Evolutionary conservation across 2,797 vertebrate species (phyloP).

Genomic region (Schizothorax lantsangensis): DNA sequence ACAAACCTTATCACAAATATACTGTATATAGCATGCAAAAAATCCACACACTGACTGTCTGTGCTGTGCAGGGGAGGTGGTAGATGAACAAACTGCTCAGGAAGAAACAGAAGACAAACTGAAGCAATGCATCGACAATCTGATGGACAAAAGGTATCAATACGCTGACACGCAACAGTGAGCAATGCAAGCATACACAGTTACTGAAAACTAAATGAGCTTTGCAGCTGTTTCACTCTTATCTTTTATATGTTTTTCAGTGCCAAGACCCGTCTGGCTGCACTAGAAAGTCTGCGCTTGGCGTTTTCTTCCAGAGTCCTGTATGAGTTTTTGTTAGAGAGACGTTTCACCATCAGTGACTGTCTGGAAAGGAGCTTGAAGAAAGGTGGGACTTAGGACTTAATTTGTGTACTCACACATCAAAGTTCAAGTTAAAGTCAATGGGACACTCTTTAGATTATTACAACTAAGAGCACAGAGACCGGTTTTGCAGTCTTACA

Average conservation of each 20-base stretch:
- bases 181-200: background rate
- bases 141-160: constrained; percentile 90
- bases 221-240: background rate
- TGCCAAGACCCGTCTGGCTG: constrained; percentile 84
- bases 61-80: constrained; percentile 77
- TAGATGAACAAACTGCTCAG: constrained; percentile 86
- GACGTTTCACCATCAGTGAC: constrained; percentile 86
- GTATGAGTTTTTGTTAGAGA: constrained; percentile 86
- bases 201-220: background rate
- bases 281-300: constrained; percentile 85
- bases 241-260: constrained; percentile 42
- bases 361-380: constrained; percentile 89
- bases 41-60: background rate
- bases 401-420: background rate
- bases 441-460: background rate
- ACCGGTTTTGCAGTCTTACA: background rate
- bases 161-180: background rate
- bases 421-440: background rate
- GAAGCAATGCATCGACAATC: constrained; percentile 89
- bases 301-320: constrained; percentile 85
- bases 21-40: background rate
- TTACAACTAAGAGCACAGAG: background rate
- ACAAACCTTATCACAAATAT: background rate
- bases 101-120: constrained; percentile 92
- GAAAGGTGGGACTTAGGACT: constrained; percentile 70